Base-by-base conservation (phyloP, 2,888 invertebrate genomes). In the Hirtodrosophila histrioides region DNA sequence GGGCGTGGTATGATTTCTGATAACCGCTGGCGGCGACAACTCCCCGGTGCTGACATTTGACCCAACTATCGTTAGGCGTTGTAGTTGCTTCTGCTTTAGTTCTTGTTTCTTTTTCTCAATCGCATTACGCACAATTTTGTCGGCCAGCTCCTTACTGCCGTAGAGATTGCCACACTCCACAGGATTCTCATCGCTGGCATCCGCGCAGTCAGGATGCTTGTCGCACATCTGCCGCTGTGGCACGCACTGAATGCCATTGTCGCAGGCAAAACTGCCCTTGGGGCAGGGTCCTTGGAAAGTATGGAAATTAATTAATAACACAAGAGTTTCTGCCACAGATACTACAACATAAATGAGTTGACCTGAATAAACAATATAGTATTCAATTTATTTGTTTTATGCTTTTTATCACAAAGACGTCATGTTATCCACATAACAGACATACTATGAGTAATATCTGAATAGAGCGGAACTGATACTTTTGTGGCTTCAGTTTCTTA, bases 151-250 rank as follows among this genome's bases (percentile, higher is more conserved):
- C 73, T 88, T 91, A 79, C 91, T 91, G 62, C 91, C 91, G 74
- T 90, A 90, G 63, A 91, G 88, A 78, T 91, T 86, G 66, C 92
- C 92, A 75, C 92, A 92, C 75, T 91, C 89, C 40, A 89, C 85
- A 12, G 88, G 90, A 92, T 93, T 91, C 79, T 93, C 93, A 91
- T 92, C 92, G 89, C 91, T 85, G 73, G 87, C 86, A 91, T 91
- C 84, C 75, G 53, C 62, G 74, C 94, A 94, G 76, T 94, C 93
- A 5, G 6, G 11, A 40, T 90, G 81, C 8, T 91, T 89, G 82
- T 94, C 92, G 86, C 94, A 94, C 89, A 93, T 92, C 67, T 92
- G 91, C 65, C 92, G 91, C 87, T 93, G 93, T 7, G 93, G 92
- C 57, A 94, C 91, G 82, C 94, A 94, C 58, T 91, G 76, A 6